These are phyloP conservation scores for Hippocampus comes DNA, from an alignment of 2,113 vertebrate genomes.

Conservation along the genomic window DNA sequence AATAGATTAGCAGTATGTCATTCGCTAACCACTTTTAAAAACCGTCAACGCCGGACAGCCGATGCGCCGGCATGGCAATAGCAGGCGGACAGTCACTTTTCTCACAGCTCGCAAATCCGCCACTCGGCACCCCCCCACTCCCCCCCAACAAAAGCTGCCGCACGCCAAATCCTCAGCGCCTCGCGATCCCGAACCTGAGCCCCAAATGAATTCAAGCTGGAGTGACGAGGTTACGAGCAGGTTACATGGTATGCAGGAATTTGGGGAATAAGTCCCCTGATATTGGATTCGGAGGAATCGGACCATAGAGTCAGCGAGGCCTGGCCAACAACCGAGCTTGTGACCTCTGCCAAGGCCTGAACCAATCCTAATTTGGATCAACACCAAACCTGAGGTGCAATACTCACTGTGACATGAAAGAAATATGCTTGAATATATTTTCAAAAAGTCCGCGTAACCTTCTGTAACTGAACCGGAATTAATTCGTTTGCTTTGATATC, in stretches of 20 bases:
- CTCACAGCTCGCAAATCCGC: slow-evolving; percentile 43
- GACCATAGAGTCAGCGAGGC: slow-evolving; percentile 42
- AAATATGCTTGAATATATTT: not conserved
- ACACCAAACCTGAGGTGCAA: not conserved
- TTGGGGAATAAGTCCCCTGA: slow-evolving; percentile 72
- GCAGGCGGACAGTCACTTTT: slow-evolving; percentile 33
- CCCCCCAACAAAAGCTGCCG: slow-evolving; percentile 20
- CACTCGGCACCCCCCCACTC: slow-evolving; percentile 28
- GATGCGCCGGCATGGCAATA: not conserved
- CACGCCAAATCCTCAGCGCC: slow-evolving; percentile 64
- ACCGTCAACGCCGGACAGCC: not conserved
- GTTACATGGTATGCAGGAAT: slow-evolving; percentile 71
- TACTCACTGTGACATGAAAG: not conserved
- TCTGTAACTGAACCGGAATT: too few relatives aligned
- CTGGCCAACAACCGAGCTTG: not conserved
- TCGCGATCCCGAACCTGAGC: slow-evolving; percentile 59
- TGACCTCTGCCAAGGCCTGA: not conserved
- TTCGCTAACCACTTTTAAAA: slow-evolving; percentile 36
- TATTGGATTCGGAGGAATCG: slow-evolving; percentile 71
- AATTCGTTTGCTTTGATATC: too few relatives aligned
- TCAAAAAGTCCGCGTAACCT: too few relatives aligned
- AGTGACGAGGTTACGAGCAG: slow-evolving; percentile 67
- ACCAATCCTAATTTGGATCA: not conserved
- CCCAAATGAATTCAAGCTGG: slow-evolving; percentile 73
- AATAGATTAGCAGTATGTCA: slow-evolving; percentile 33